These are phyloP conservation scores for Dromius quadrimaculatus DNA, from an alignment of 2,888 invertebrate species.

Conservation along the genomic window DNA sequence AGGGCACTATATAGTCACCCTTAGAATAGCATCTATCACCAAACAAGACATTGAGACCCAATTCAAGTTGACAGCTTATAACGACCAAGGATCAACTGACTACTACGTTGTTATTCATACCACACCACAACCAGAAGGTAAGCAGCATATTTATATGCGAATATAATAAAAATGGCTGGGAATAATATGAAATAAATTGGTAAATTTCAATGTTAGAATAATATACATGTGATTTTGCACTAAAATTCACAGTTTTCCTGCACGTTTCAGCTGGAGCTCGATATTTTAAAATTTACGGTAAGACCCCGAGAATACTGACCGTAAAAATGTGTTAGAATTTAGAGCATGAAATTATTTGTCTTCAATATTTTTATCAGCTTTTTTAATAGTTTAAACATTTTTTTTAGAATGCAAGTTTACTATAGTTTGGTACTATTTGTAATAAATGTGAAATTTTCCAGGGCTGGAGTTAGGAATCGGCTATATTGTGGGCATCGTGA, in stretches of 20 bases:
- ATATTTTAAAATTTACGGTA: slow-evolving; percentile 50
- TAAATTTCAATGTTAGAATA: too few relatives aligned
- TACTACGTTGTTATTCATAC: slow-evolving; percentile 79
- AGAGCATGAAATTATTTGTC: not conserved
- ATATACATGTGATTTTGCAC: slow-evolving; percentile 30
- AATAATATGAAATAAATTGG: too few relatives aligned
- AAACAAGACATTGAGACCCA: slow-evolving; percentile 82
- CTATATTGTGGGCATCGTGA: slow-evolving; percentile 82
- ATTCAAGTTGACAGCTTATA: slow-evolving; percentile 77
- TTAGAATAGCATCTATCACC: slow-evolving; percentile 76
- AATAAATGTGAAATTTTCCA: slow-evolving; percentile 60
- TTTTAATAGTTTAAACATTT: not conserved
- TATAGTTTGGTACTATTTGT: too few relatives aligned
- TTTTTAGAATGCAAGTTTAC: too few relatives aligned
- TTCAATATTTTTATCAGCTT: not conserved
- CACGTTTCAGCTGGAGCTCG: slow-evolving; percentile 51
- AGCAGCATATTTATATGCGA: slow-evolving; percentile 56
- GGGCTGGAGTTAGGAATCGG: slow-evolving; percentile 80
- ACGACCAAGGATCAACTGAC: slow-evolving; percentile 75
- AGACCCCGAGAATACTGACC: slow-evolving; percentile 6
- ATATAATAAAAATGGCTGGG: too few relatives aligned
- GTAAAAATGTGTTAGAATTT: not conserved
- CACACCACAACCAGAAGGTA: slow-evolving; percentile 72
- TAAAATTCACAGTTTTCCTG: slow-evolving; percentile 36
- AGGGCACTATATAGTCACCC: slow-evolving; percentile 76